Conservation (phyloP, 2,797 vertebrate genomes). For the Tokudaia tokunoshimensis region DNA sequence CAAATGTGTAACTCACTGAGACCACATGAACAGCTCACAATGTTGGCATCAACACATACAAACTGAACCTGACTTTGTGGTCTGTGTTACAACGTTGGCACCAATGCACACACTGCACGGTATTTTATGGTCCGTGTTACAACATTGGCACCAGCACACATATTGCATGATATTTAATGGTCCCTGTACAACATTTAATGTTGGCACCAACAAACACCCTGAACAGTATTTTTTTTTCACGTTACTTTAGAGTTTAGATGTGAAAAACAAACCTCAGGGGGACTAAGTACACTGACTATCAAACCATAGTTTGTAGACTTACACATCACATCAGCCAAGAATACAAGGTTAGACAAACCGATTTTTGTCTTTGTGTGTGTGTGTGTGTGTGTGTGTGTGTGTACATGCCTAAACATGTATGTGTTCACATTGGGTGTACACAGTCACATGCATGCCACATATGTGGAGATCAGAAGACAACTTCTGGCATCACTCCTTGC, state of each 20-base stretch:
- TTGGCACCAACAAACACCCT: not conserved
- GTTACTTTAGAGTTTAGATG: not conserved
- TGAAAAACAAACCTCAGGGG: not conserved
- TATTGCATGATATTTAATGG: not conserved
- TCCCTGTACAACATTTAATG: not conserved
- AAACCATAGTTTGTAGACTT: not conserved
- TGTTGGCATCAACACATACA: not conserved
- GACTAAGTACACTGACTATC: not conserved
- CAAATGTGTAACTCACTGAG: not conserved
- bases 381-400: not conserved
- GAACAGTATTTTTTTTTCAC: not conserved
- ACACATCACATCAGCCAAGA: not conserved
- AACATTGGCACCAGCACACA: not conserved
- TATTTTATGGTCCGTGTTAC: not conserved
- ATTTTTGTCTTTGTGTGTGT: not conserved
- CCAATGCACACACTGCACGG: not conserved
- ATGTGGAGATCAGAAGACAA: not conserved
- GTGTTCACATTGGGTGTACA: not conserved
- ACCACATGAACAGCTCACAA: not conserved
- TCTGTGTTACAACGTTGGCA: not conserved
- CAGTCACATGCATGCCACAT: not conserved
- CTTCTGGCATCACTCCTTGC: not conserved
- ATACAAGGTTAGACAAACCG: not conserved
- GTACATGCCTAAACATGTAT: not conserved
- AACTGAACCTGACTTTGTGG: not conserved